These are phyloP conservation scores for Lamellibrachia luymesi DNA, from an alignment of 1,140 invertebrate species.

Conservation along the genomic window DNA sequence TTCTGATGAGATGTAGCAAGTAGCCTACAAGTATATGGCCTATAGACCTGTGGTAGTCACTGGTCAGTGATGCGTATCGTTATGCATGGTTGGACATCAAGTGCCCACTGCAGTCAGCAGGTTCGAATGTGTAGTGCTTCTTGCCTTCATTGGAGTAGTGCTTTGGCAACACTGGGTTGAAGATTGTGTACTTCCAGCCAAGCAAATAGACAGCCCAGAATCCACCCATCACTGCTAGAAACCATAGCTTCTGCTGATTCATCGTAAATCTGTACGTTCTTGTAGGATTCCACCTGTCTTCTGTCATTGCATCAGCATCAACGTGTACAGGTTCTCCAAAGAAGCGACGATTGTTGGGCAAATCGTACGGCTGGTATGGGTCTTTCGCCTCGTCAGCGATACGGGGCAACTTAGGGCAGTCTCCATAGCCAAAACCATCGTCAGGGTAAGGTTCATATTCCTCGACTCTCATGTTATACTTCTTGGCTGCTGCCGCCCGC, in stretches of 20 bases:
- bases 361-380: conserved; percentile 79
- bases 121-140: conserved; percentile 18
- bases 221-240: conserved; percentile 24
- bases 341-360: conserved; percentile 73
- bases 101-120: background rate
- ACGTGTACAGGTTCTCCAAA: conserved; percentile 69
- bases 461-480: conserved; percentile 78
- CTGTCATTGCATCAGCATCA: conserved; percentile 42
- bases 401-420: conserved; percentile 81
- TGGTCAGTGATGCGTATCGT: no score
- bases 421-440: conserved; percentile 73
- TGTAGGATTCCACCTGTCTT: conserved; percentile 43
- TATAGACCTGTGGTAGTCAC: no score
- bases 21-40: no score
- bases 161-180: conserved; percentile 25
- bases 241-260: conserved; percentile 23
- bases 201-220: conserved; percentile 25
- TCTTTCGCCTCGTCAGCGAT: conserved; percentile 70
- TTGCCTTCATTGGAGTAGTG: background rate
- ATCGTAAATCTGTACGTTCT: conserved; percentile 29
- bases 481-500: conserved; percentile 75
- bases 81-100: no score
- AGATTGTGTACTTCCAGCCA: conserved; percentile 29
- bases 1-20: no score
- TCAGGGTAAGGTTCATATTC: conserved; percentile 83